Evolutionary conservation across 1,140 invertebrate genomes (phyloP), one percentile per base, ranked within the genome.

Genomic region (Atta cephalotes): DNA sequence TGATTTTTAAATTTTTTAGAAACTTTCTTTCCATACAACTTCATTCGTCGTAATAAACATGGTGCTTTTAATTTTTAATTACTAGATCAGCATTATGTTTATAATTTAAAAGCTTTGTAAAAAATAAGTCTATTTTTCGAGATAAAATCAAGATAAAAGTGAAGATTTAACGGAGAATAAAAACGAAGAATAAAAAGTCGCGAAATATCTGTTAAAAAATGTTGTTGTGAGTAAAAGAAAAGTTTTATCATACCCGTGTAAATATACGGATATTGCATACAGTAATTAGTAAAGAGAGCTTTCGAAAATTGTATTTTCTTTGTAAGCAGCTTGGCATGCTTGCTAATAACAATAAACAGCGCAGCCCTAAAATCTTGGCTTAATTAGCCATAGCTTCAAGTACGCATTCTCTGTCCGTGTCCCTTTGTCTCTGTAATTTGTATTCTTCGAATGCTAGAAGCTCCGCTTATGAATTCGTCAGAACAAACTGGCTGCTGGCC

Each of bases 401-500:
- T n/a, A 63, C 82, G 16, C 87, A 53, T 89, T 85, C 76, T 76
- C 39, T 39, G 53, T 39, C 60, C 56, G 51, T 56, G 58, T 56
- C 51, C 49, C 76, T 89, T 81, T 86, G 70, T 81, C 82, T 21
- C 53, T 18, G 60, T 86, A 88, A 89, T 89, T 89, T 72, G 70
- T 86, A 68, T 81, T 77, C 62, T 76, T 86, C 87, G 82, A 81
- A 62, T 65, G 62, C 72, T 80, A 88, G 82, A 86, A 86, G 56
- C 45, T 60, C 53, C 82, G 56, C 62, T 89, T 89, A 89, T 89
- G 88, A 89, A 89, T 89, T 88, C 87, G 82, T 85, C 35, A 80
- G 49, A 51, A 62, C 10, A 53, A 51, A 88, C 51, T 89, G 87
- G 88, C 82, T 25, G 68, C 28, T 12, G 35, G 88, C 88, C 88